Percentiles rank a stretch among this genome's conserved stretches.
These are phyloP conservation scores for Parnassius apollo DNA, from an alignment of 2,888 invertebrate species.

Conservation along the genomic window DNA sequence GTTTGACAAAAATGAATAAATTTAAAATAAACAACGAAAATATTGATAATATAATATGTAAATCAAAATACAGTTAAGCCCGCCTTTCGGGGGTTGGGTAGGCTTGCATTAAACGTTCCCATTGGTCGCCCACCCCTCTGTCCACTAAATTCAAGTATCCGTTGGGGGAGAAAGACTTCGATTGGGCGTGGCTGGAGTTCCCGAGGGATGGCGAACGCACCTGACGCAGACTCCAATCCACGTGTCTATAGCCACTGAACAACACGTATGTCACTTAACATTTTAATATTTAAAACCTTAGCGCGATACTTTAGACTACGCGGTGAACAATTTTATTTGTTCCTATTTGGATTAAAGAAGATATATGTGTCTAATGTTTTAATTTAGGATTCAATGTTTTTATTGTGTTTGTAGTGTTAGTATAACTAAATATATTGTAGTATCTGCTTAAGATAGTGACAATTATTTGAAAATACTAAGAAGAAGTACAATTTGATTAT, in stretches of 20 bases:
- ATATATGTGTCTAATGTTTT: no score
- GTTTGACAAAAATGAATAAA: no score
- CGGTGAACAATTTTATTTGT: no score
- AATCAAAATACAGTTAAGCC: slow-evolving; percentile 29
- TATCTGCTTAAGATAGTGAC: not conserved
- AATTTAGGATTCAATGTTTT: not conserved
- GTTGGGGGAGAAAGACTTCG: slow-evolving; percentile 45
- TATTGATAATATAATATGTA: no score
- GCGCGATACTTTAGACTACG: no score
- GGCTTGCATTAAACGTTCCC: slow-evolving; percentile 29
- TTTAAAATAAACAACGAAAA: no score
- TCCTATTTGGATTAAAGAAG: no score
- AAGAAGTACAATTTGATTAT: slow-evolving; percentile 17
- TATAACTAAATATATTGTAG: not conserved
- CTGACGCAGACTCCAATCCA: slow-evolving; percentile 60
- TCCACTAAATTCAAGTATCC: slow-evolving; percentile 40
- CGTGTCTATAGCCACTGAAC: slow-evolving; percentile 46
- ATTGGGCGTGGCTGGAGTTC: slow-evolving; percentile 48
- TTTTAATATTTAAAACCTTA: no score
- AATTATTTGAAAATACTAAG: not conserved
- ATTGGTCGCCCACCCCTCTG: slow-evolving; percentile 56
- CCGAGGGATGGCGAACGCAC: slow-evolving; percentile 50
- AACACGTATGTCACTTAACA: slow-evolving; percentile 45
- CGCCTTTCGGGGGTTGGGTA: slow-evolving; percentile 51
- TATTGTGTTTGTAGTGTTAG: not conserved